Evolutionary conservation across 1,140 invertebrate species (phyloP), one percentile per base, ranked within the genome.

Genomic region (Papilio aristodemus): DNA sequence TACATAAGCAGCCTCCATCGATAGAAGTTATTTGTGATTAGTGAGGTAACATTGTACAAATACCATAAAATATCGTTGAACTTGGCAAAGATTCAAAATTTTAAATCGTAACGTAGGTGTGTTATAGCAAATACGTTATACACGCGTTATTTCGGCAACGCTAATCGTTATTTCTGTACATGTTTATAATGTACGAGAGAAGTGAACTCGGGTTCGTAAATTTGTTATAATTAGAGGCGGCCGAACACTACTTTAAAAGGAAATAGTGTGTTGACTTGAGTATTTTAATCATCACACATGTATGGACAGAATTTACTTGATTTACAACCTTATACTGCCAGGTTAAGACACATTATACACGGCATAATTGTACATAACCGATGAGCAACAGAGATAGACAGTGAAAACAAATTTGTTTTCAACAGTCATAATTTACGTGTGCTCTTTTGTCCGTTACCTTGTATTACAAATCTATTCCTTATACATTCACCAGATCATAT

Each of bases 31-130:
- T 89, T 88, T 90, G 81, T 84, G 84, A 86, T 83, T 84, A 79
- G 76, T 88, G 87, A 88, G 83, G 83, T 86, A 89, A 91, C 79
- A 79, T 87, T 85, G 75, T 80, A 72, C 72, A 78, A 85, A 83
- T 77, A 74, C 87, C 83, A 81, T 87, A 87, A 87, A 87, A 86
- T 76, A 86, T 75, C 46, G 75, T 79, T 77, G 64, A 79, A 83
- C 73, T 87, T 91, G 89, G 89, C 89, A 76, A 59, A 36, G 68
- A 67, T 81, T 82, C 87, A 89, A 84, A 68, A 81, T 67, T 68
- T 78, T 74, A 77, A 78, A 83, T 75, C 72, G 71, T 72, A 84
- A 80, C 78, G 77, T 50, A 66, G 63, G 63, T 78, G 78, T 82
- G 73, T 57, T 73, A 77, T 73, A 80, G 70, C 73, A 84, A 87